phyloP scores from a whole-genome alignment of 2,113 vertebrate genomes.

The Procavia capensis region DNA sequence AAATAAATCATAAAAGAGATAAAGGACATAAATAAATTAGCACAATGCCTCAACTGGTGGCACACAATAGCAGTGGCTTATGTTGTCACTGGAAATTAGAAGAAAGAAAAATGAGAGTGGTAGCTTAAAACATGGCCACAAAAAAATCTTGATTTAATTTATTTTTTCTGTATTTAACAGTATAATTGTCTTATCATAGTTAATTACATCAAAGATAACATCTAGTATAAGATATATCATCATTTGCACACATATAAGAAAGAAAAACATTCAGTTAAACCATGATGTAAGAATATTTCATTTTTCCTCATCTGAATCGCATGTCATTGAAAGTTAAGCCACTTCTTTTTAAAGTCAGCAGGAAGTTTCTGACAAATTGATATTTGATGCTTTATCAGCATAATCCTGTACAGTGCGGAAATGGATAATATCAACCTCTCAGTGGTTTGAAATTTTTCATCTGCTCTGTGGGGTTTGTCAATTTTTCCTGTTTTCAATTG shows the following conservation, averaged over 20 bases:
- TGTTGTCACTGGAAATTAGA: neutral
- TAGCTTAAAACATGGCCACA: neutral
- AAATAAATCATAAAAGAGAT: neutral
- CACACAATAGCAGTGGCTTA: neutral
- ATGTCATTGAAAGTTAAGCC: neutral
- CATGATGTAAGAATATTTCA: neutral
- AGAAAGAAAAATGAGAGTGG: neutral
- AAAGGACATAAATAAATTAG: neutral
- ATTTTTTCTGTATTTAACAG: slow-evolving; percentile 15
- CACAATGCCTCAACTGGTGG: neutral
- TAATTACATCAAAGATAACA: neutral
- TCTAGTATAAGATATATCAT: neutral
- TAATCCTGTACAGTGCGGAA: neutral
- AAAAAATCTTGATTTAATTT: neutral
- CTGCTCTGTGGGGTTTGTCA: neutral
- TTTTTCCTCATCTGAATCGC: neutral
- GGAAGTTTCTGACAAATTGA: neutral
- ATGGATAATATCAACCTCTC: neutral
- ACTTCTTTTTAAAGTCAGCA: slow-evolving; percentile 1
- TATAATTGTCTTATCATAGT: neutral
- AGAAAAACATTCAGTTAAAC: neutral
- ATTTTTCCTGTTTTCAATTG: neutral
- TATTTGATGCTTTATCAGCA: neutral
- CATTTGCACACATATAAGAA: neutral
- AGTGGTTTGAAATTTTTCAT: neutral